Evolutionary conservation across 2,888 invertebrate species (phyloP), one percentile per base, ranked within the genome.

Genomic region (Acrocyrtus sp.): DNA sequence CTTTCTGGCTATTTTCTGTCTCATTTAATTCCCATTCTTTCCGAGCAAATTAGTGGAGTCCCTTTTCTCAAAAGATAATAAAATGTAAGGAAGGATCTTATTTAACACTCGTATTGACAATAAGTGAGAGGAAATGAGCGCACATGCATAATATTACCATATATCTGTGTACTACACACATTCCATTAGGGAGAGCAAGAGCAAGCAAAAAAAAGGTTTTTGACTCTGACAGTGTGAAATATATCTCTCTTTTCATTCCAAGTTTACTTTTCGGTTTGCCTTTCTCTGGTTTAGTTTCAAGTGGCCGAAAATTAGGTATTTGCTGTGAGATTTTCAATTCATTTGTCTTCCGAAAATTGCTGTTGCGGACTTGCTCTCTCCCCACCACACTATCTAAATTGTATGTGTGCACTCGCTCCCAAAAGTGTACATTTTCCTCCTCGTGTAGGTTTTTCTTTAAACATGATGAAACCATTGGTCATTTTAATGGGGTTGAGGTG

Each of bases 401-500:
- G n/a, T 41, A 4, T 6, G 3, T 3, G n/a, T 41, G 17, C 12
- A 8, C 17, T 53, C 21, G 29, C 53, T 53, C 10, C 27, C 53
- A 29, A 29, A 29, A 1, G 29, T 17, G 10, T 21, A 3, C 22
- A 21, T 5, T 48, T 4, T 8, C 15, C 45, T 60, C 29, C 48
- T 27, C 57, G 22, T 66, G 56, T 66, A 47, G 2, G 57, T 66
- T 45, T 53, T 26, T 54, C 24, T 51, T 48, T 54, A 45, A 54
- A 27, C 58, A 56, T 19, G 67, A 67, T 67, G 58, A 57, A 58
- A 57, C 61, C 68, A 77, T 77, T 79, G 77, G 77, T 77, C 75
- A 77, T 77, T 74, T 76, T 74, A 69, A 74, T 78, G 78, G 78
- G 69, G 66, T 58, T 45, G 68, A 78, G 78, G 80, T 80, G 78